phyloP scores from a whole-genome alignment of 2,888 invertebrate species.

The Dione vanillae region DNA sequence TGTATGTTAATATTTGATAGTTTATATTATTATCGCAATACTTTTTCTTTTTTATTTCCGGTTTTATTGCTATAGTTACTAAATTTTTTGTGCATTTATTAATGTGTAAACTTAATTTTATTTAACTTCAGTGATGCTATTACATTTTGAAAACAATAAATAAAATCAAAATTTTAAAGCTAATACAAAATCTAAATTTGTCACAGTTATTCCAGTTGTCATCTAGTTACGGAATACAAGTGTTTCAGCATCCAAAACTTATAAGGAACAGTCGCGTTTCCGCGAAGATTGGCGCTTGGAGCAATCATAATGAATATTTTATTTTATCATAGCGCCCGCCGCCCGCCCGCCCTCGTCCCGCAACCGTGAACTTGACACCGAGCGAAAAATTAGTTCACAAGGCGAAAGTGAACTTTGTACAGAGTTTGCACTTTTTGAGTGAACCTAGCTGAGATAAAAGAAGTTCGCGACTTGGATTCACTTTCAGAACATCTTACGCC shows the following conservation, averaged over 20 bases:
- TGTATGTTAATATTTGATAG: too few relatives aligned
- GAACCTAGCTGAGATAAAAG: conserved; percentile 81
- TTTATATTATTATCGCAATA: too few relatives aligned
- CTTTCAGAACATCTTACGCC: conserved; percentile 35
- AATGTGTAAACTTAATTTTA: too few relatives aligned
- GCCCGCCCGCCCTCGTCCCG: conserved; percentile 52
- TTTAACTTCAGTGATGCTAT: too few relatives aligned
- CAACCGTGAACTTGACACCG: conserved; percentile 83
- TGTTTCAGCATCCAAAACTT: conserved; percentile 56
- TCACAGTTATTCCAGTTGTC: not conserved
- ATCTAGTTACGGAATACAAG: not conserved
- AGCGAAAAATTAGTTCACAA: conserved; percentile 84
- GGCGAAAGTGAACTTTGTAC: conserved; percentile 83
- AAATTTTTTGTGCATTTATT: too few relatives aligned
- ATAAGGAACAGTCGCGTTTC: conserved; percentile 53
- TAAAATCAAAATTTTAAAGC: not conserved
- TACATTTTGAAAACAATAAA: too few relatives aligned
- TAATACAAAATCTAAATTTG: not conserved
- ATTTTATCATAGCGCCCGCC: conserved; percentile 73
- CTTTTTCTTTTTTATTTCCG: too few relatives aligned
- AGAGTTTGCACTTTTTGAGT: conserved; percentile 82
- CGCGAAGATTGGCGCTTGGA: conserved; percentile 77
- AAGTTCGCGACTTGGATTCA: conserved; percentile 57
- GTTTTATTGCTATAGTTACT: too few relatives aligned
- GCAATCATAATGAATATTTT: conserved; percentile 85